Evolutionary conservation across 1,140 invertebrate genomes (phyloP), one percentile per base, ranked within the genome.

Genomic region (Bombus waltoni): DNA sequence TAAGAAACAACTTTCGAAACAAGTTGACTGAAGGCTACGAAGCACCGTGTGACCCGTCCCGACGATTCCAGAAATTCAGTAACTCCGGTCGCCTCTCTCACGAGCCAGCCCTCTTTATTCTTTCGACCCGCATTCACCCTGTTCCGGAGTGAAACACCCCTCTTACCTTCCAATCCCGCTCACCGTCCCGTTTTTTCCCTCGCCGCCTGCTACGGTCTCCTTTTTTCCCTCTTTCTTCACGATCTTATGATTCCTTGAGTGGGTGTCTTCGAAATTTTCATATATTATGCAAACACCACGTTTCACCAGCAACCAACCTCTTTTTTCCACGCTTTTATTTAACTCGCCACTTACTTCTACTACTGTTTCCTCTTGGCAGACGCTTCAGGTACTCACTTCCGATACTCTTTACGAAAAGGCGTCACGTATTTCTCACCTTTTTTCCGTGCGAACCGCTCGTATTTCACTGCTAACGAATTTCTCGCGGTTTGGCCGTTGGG

Each of bases 281-380:
- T 90, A 90, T 88, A 90, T 90, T 90, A 90, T 86, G 86, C 83
- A 88, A 90, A 90, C 83, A 70, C 80, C 47, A 22, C 81, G 75
- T 62, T 76, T 73, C 68, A 71, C 74, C 72, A 44, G 57, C 73
- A 62, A 25, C 77, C 59, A 42, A 62, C 65, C 79, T 35, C 82
- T 40, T 83, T 83, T 80, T 65, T 32, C 42, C 32, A 35, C 47
- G 81, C 53, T 72, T 80, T 80, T 80, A 72, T 85, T 85, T 85
- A 85, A 65, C 77, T 11, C 35, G 47, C 38, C 38, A 47, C 79
- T 72, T 75, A 74, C 47, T 75, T 44, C 57, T 25, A 35, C 62
- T 25, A n/a, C 28, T 25, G 9, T 66, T 76, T 66, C 35, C 53
- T 83, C 65, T 42, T 42, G 35, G 44, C 65, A 28, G 5, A 38